Evolutionary conservation across 2,797 vertebrate species (phyloP).

Genomic region (Pogoniulus pusillus): DNA sequence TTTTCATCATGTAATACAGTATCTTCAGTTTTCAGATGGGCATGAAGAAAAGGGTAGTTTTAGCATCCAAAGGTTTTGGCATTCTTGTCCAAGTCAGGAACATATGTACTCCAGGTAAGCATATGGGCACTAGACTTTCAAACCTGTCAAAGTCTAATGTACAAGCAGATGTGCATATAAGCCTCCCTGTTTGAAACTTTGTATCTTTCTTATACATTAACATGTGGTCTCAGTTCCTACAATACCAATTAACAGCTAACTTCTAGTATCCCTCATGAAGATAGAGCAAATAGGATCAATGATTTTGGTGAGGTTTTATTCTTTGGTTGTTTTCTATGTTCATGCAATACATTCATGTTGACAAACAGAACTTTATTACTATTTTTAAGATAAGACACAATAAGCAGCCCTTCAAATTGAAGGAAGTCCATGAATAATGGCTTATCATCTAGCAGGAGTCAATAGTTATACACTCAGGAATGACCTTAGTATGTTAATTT

Average conservation of each 20-base stretch:
- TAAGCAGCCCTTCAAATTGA: not conserved
- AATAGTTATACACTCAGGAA: slow-evolving; percentile 26
- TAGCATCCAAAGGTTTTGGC: not conserved
- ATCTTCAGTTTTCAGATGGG: not conserved
- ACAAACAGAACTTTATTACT: not conserved
- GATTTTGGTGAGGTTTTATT: not conserved
- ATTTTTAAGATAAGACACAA: not conserved
- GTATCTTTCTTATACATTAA: not conserved
- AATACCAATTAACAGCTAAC: not conserved
- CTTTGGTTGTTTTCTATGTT: not conserved
- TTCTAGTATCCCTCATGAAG: not conserved
- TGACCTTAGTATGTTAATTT: slow-evolving; percentile 55
- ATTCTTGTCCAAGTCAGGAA: not conserved
- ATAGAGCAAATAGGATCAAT: not conserved
- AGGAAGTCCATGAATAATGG: slow-evolving; percentile 24
- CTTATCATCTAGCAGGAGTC: slow-evolving; percentile 8
- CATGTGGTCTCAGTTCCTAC: not conserved
- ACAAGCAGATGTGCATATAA: not conserved
- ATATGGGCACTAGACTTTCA: not conserved
- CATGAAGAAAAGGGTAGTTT: not conserved
- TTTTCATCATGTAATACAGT: not conserved
- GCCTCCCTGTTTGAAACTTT: not conserved
- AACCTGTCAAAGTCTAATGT: not conserved
- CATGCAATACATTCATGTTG: not conserved
- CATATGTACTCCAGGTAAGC: not conserved